Percentiles rank a stretch among this genome's conserved stretches.
These are phyloP conservation scores for Podocnemis expansa DNA, from an alignment of 2,113 vertebrate species.

Conservation along the genomic window DNA sequence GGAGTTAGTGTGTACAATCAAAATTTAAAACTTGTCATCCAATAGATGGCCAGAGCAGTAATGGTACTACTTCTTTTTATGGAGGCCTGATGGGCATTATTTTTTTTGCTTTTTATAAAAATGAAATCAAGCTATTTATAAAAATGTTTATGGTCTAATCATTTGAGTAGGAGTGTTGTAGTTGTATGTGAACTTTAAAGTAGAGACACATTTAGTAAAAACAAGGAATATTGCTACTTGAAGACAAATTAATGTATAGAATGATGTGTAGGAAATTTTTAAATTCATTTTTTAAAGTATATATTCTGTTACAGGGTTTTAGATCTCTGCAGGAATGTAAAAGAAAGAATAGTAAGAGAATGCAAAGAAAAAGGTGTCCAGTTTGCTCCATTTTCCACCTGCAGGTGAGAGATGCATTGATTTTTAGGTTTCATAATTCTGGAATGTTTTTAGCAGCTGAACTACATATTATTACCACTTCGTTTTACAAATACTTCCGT, in stretches of 20 bases:
- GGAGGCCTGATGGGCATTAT: background rate
- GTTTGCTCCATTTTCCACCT: slow-evolving; percentile 91
- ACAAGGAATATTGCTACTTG: background rate
- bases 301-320: slow-evolving; percentile 84
- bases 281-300: background rate
- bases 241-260: background rate
- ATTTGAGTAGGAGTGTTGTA: background rate
- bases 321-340: slow-evolving; percentile 97
- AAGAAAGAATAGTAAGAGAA: slow-evolving; percentile 91
- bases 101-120: background rate
- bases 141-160: background rate
- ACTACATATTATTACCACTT: background rate
- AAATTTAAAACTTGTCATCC: background rate
- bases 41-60: background rate
- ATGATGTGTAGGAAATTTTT: background rate
- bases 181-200: background rate
- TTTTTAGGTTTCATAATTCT: background rate
- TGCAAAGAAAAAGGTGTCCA: slow-evolving; percentile 98
- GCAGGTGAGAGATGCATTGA: slow-evolving; percentile 85
- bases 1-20: background rate
- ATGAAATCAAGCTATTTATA: background rate
- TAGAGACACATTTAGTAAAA: background rate
- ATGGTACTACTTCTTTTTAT: background rate
- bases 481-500: background rate
- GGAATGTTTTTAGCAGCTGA: background rate